Conservation (phyloP, 2,113 vertebrate genomes). For the Dascyllus trimaculatus region DNA sequence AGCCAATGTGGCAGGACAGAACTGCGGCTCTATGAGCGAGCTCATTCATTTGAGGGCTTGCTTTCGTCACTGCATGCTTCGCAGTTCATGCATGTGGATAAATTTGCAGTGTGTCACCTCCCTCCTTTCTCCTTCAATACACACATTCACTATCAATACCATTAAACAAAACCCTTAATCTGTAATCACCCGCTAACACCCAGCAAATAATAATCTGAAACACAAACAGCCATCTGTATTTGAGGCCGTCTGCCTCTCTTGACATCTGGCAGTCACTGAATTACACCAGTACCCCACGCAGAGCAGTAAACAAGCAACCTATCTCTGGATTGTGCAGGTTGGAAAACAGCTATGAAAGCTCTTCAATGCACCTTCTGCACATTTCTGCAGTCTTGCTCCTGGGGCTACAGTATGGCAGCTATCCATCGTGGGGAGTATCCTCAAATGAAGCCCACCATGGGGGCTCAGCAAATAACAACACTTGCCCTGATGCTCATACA, state of each 20-base stretch:
- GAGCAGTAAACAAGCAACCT: constrained; percentile 32
- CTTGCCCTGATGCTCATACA: constrained; percentile 71
- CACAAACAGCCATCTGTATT: constrained; percentile 58
- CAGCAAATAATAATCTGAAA: constrained; percentile 44
- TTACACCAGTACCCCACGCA: constrained; percentile 37
- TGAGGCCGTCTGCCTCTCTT: constrained; percentile 41
- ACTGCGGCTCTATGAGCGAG: constrained; percentile 22
- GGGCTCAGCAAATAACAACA: constrained; percentile 61
- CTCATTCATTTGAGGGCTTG: constrained; percentile 19
- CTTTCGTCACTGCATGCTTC: constrained; percentile 38
- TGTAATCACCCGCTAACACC: constrained; percentile 36
- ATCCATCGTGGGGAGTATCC: constrained; percentile 48
- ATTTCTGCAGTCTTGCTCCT: constrained; percentile 46
- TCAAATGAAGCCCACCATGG: constrained; percentile 46
- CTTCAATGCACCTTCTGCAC: constrained; percentile 43
- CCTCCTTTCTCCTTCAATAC: constrained; percentile 7
- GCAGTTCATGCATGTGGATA: constrained; percentile 14
- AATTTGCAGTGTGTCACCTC: not conserved
- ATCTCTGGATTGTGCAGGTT: constrained; percentile 44
- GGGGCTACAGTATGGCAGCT: constrained; percentile 61
- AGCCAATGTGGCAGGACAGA: constrained; percentile 18
- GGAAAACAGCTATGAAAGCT: constrained; percentile 44
- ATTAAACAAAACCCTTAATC: constrained; percentile 48
- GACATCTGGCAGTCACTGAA: constrained; percentile 63
- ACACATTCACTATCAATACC: constrained; percentile 43